These are phyloP conservation scores for Amphiprion clarkii DNA, from an alignment of 2,797 vertebrate species.

Conservation along the genomic window DNA sequence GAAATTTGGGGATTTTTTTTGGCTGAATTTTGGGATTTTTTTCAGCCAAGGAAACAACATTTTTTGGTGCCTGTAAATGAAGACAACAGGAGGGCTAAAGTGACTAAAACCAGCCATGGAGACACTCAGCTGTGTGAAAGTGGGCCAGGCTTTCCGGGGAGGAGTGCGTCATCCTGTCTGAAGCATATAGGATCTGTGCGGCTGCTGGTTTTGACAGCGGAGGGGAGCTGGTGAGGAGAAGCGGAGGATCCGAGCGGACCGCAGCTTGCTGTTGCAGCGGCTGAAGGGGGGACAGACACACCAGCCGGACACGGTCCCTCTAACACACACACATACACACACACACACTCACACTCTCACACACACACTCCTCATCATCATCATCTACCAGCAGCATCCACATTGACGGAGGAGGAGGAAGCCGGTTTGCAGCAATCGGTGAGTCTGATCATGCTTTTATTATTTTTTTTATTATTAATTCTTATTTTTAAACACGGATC, in stretches of 20 bases:
- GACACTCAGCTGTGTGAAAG: too few species aligned
- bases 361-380: constrained; percentile 46
- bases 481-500: neutral
- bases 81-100: too few species aligned
- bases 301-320: constrained; percentile 61
- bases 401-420: constrained; percentile 30
- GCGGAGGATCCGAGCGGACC: constrained; percentile 65
- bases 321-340: constrained; percentile 27
- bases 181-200: constrained; percentile 54
- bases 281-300: constrained; percentile 61
- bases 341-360: constrained; percentile 12
- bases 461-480: neutral
- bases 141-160: too few species aligned
- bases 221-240: constrained; percentile 68
- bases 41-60: too few species aligned
- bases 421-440: constrained; percentile 59
- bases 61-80: too few species aligned
- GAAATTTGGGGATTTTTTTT: too few species aligned
- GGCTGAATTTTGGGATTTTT: too few species aligned
- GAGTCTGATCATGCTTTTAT: constrained; percentile 36
- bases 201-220: constrained; percentile 74
- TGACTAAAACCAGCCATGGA: rapidly evolving
- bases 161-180: neutral
- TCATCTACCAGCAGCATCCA: constrained; percentile 14
- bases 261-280: constrained; percentile 79